phyloP scores from a whole-genome alignment of 2,113 vertebrate genomes.

The Mixornis gularis region DNA sequence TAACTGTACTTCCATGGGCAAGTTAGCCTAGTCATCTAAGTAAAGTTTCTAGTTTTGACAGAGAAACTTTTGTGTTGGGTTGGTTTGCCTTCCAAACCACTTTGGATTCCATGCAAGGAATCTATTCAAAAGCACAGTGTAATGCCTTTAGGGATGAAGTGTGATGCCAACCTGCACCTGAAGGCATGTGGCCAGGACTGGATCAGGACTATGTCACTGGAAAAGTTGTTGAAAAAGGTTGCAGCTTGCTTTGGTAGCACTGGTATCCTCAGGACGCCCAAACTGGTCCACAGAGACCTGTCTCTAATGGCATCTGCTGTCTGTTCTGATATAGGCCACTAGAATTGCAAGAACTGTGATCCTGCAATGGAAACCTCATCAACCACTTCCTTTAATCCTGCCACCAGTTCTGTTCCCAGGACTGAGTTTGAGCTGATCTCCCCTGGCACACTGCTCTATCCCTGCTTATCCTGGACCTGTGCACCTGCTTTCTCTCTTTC shows the following conservation, averaged over 20 bases:
- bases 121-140: background rate
- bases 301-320: background rate
- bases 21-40: background rate
- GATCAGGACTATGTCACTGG: background rate
- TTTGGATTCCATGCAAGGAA: background rate
- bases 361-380: background rate
- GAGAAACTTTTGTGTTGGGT: background rate
- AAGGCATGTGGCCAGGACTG: background rate
- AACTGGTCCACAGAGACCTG: fast-evolving
- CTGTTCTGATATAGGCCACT: background rate
- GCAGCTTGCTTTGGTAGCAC: background rate
- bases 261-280: fast-evolving
- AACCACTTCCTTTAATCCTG: background rate
- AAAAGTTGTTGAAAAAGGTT: background rate
- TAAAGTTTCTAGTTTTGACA: background rate
- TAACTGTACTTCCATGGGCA: background rate
- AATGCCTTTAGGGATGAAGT: background rate
- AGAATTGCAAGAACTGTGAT: background rate
- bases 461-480: background rate
- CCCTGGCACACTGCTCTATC: background rate
- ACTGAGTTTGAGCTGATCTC: background rate
- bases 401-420: background rate
- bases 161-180: background rate
- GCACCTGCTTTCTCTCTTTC: background rate
- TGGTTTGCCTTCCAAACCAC: background rate